Conservation (phyloP, 2,888 invertebrate genomes). For the Troides helena region DNA sequence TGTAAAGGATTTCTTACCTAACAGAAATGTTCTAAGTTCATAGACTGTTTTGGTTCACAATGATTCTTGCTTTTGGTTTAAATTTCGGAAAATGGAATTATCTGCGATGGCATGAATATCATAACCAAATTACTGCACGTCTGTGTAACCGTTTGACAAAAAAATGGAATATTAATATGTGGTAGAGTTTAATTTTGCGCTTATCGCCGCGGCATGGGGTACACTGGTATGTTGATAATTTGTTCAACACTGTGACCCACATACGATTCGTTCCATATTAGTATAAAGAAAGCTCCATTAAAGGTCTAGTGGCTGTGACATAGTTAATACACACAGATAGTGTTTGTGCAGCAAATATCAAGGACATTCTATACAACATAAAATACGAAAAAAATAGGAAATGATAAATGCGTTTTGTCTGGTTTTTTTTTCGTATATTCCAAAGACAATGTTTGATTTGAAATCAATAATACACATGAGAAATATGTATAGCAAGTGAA, state of each 20-base stretch:
- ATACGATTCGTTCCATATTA: slow-evolving; percentile 35
- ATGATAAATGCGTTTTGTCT: not conserved
- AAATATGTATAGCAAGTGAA: not conserved
- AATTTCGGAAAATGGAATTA: too few relatives aligned
- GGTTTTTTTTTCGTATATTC: not conserved
- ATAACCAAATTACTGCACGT: not conserved
- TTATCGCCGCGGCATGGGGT: not conserved
- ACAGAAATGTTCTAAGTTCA: too few relatives aligned
- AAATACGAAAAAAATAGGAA: not conserved
- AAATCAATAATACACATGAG: not conserved
- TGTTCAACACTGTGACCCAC: slow-evolving; percentile 14
- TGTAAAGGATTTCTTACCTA: too few relatives aligned
- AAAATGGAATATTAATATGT: too few relatives aligned
- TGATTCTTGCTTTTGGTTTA: too few relatives aligned
- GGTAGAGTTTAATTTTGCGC: too few relatives aligned
- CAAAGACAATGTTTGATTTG: not conserved
- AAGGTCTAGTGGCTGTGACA: slow-evolving; percentile 71
- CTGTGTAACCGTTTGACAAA: slow-evolving; percentile 10
- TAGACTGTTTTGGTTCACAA: too few relatives aligned
- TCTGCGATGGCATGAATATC: not conserved
- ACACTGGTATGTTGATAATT: slow-evolving; percentile 1
- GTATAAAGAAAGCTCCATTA: slow-evolving; percentile 44
- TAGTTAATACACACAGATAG: slow-evolving; percentile 57
- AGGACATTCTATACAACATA: not conserved
- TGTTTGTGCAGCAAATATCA: slow-evolving; percentile 40